Conservation (phyloP, 2,888 invertebrate genomes). For the Nemurella pictetii region DNA sequence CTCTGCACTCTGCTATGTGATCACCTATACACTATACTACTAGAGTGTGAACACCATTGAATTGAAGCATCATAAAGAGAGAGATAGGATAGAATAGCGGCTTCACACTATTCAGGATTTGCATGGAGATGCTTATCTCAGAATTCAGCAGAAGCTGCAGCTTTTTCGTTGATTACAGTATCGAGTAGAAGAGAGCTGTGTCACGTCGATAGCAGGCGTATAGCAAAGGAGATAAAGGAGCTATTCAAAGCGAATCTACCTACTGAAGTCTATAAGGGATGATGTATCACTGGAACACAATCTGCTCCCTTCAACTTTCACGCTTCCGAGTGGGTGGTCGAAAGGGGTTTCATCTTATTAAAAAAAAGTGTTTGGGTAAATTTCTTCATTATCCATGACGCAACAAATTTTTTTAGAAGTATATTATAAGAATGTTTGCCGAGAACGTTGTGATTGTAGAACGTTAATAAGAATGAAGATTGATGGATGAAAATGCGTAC, state of each 20-base stretch:
- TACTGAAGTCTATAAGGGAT: neutral
- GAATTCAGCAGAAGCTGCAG: conserved; percentile 6
- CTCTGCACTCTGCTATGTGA: neutral
- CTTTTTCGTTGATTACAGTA: conserved; percentile 2
- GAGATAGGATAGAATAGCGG: neutral
- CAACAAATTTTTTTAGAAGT: neutral
- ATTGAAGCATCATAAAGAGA: conserved; percentile 9
- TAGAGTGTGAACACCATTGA: neutral
- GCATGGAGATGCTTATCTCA: conserved; percentile 20
- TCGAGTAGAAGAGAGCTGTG: neutral
- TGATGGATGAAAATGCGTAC: too few relatives aligned
- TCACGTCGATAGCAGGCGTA: neutral
- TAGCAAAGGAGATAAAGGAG: neutral
- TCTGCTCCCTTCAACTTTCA: neutral
- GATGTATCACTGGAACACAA: neutral
- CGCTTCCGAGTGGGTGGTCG: neutral
- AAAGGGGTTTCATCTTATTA: neutral
- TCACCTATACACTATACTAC: neutral
- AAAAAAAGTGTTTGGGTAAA: neutral
- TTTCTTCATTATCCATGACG: neutral
- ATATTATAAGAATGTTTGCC: too few relatives aligned
- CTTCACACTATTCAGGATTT: conserved; percentile 18
- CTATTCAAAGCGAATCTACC: neutral
- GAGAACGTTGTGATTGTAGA: too few relatives aligned
- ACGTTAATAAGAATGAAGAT: too few relatives aligned